Evolutionary conservation across 2,113 vertebrate species (phyloP).

Genomic region (Fregata magnificens): DNA sequence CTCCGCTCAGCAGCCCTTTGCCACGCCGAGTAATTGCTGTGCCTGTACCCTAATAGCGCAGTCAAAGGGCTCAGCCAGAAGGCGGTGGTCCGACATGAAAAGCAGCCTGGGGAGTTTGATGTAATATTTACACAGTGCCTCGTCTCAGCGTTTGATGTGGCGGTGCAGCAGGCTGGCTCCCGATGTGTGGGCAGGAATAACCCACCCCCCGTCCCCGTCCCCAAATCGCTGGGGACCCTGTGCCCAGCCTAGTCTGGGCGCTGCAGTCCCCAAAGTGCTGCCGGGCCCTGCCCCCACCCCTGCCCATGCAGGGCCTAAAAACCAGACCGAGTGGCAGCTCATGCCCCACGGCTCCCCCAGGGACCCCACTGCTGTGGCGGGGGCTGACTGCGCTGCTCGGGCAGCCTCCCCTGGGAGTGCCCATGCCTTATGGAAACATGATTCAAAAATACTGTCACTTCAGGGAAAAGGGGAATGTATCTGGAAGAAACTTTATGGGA

Average conservation of each 20-base stretch:
- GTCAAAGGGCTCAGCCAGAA: not conserved
- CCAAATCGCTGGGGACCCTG: not conserved
- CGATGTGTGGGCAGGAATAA: fast-evolving
- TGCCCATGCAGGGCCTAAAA: not conserved
- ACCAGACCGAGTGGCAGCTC: not conserved
- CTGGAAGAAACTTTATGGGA: slow-evolving; percentile 12
- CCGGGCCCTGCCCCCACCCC: not conserved
- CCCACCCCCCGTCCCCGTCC: not conserved
- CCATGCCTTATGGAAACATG: not conserved
- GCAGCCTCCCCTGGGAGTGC: not conserved
- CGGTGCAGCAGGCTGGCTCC: not conserved
- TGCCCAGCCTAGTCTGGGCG: not conserved
- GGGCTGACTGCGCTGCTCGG: not conserved
- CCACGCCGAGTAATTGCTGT: not conserved
- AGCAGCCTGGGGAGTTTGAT: not conserved
- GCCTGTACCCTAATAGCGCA: not conserved
- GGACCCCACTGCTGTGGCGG: not conserved
- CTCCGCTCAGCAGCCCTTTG: not conserved
- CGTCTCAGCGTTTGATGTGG: fast-evolving
- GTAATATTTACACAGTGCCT: not conserved
- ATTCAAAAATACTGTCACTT: not conserved
- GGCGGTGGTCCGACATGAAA: not conserved
- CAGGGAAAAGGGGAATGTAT: not conserved
- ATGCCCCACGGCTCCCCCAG: not conserved
- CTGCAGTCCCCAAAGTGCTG: not conserved